These are phyloP conservation scores for Zele albiditarsus DNA, from an alignment of 2,888 invertebrate genomes.

Conservation along the genomic window DNA sequence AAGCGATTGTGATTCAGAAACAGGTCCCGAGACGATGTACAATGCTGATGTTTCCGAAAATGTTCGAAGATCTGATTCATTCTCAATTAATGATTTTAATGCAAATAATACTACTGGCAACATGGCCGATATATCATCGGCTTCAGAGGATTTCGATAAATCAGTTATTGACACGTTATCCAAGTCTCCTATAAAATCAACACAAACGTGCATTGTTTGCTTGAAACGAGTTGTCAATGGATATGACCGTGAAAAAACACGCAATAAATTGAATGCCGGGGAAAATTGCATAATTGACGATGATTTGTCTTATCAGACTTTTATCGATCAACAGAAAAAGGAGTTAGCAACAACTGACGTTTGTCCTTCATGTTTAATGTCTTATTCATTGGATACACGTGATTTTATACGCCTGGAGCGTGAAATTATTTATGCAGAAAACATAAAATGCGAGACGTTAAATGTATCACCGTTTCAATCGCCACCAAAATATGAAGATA, in stretches of 20 bases:
- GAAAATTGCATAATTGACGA: not conserved
- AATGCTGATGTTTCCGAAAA: conserved; percentile 55
- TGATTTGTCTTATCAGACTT: conserved; percentile 17
- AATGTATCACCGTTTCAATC: conserved; percentile 43
- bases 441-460: conserved; percentile 10
- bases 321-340: conserved; percentile 6
- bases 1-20: conserved; percentile 45
- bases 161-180: not conserved
- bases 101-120: conserved; percentile 48
- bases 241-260: not conserved
- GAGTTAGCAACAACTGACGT: conserved; percentile 16
- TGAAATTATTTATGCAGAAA: conserved; percentile 35
- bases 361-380: conserved; percentile 47
- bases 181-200: not conserved
- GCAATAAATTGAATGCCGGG: not conserved
- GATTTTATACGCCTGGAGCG: conserved; percentile 62
- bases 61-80: conserved; percentile 39
- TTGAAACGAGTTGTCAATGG: not conserved
- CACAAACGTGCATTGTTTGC: conserved; percentile 27
- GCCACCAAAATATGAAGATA: conserved; percentile 57
- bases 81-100: conserved; percentile 11
- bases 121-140: conserved; percentile 51
- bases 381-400: conserved; percentile 58
- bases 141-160: not conserved
- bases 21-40: conserved; percentile 42